Conservation (phyloP, 92 coral and sea anemone genomes). For the Meandrina meandrites region DNA sequence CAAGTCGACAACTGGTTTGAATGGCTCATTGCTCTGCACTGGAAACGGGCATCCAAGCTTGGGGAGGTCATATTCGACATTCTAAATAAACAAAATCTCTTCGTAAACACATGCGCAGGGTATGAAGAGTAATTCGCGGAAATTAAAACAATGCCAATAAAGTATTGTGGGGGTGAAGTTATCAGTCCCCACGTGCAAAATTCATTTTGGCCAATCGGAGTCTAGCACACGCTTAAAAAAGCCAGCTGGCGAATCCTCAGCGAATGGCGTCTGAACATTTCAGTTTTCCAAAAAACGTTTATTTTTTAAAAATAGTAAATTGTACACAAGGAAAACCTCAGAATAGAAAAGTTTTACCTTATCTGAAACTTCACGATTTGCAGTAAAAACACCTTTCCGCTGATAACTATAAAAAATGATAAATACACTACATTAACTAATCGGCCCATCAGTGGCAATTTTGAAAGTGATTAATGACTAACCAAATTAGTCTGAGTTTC, state of each 20-base stretch:
- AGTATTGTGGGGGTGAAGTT: no score
- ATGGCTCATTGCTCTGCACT: conserved; percentile 53
- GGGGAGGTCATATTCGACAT: conserved; percentile 62
- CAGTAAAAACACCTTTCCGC: background rate
- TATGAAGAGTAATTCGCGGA: background rate
- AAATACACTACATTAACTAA: background rate
- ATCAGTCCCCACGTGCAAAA: no score
- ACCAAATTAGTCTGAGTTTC: no score
- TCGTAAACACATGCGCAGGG: background rate
- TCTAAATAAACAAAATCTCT: conserved; percentile 30
- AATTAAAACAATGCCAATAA: no score
- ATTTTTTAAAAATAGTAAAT: background rate
- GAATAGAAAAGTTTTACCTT: background rate
- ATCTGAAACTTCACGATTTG: conserved; percentile 6
- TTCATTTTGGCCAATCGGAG: no score
- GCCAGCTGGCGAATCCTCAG: no score
- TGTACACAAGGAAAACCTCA: background rate
- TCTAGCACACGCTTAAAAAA: no score
- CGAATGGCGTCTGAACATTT: no score
- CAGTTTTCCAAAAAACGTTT: no score
- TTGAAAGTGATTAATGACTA: background rate
- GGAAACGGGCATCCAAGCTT: conserved; percentile 79
- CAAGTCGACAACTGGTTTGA: conserved; percentile 79
- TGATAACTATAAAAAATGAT: background rate
- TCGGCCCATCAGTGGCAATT: background rate